Evolutionary conservation across 2,888 invertebrate species (phyloP), one percentile per base, ranked within the genome.

Genomic region (Dione juno): DNA sequence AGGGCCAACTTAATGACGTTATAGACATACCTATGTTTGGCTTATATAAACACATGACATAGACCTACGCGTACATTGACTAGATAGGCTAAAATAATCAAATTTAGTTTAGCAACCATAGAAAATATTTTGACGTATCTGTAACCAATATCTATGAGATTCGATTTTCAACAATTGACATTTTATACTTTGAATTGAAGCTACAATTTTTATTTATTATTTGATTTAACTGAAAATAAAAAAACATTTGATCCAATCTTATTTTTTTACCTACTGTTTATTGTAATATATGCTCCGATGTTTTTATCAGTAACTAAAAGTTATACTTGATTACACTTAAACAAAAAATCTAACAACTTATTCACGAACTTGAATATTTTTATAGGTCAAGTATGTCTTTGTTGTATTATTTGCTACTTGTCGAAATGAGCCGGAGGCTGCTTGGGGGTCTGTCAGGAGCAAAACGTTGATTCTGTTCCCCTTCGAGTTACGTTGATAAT

Each of bases 391-490:
- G 41, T 45, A 69, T 45, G 43, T 69, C 69, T n/a, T 37, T 64
- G 52, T 67, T 28, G 40, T 43, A 53, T 64, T 65, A 59, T 45
- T 69, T 61, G n/a, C 59, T 59, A 50, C 63, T 65, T 45, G 68
- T 52, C 64, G 61, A 66, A 61, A 69, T 61, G 41, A 61, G 71
- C 59, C 61, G 19, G 16, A 54, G 65, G 71, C 68, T 50, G 57
- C n/a, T 65, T 61, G 28, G 66, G 71, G 48, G 52, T 66, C 69
- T 72, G 71, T 72, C 71, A 72, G 66, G 40, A 35, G 21, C 69
- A 72, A 66, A 21, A 50, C 48, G 65, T 63, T 66, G 61, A 69
- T 69, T 72, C 58, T 66, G 48, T 59, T 54, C 50, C 45, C 14
- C 45, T 28, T 14, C 53, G 35, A 54, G 64, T 69, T 45, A 54